phyloP scores from a whole-genome alignment of 2,797 vertebrate genomes.

The Rhinella marina region DNA sequence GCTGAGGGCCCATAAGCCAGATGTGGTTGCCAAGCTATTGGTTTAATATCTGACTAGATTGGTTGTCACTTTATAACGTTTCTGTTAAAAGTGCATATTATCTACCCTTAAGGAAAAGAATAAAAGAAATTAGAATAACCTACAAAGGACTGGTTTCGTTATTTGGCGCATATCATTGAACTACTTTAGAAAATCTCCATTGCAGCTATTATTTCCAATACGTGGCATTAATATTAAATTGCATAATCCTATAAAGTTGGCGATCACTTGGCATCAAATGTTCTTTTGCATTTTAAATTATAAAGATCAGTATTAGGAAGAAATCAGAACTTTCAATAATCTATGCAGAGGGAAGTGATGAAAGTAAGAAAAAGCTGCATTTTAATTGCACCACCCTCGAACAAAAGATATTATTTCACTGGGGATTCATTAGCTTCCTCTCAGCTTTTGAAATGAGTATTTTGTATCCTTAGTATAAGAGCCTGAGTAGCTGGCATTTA shows the following conservation, averaged over 20 bases:
- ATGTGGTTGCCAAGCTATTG: not conserved
- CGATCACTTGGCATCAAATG: not conserved
- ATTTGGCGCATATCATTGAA: too few relatives aligned
- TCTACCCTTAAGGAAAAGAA: not conserved
- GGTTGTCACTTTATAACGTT: not conserved
- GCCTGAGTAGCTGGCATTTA: conserved; percentile 59
- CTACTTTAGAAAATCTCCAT: not conserved
- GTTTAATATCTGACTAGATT: not conserved
- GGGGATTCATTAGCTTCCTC: conserved; percentile 60
- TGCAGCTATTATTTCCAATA: not conserved
- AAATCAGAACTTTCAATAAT: conserved; percentile 49
- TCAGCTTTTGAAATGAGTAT: conserved; percentile 47
- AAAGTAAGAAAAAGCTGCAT: conserved; percentile 45
- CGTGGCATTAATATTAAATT: not conserved
- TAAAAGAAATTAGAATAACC: not conserved
- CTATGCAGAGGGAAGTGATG: conserved; percentile 47
- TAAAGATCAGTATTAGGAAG: conserved; percentile 18
- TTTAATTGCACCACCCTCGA: conserved; percentile 47
- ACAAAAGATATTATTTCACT: conserved; percentile 49
- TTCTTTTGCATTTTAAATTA: conserved; percentile 26
- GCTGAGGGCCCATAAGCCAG: not conserved
- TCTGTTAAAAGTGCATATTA: not conserved
- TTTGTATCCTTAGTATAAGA: conserved; percentile 60
- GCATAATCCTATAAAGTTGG: conserved; percentile 14
- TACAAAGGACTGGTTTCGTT: not conserved